Percentiles rank a stretch among this genome's conserved stretches.
These are phyloP conservation scores for Catharus minimus DNA, from an alignment of 2,113 vertebrate genomes.

Conservation along the genomic window DNA sequence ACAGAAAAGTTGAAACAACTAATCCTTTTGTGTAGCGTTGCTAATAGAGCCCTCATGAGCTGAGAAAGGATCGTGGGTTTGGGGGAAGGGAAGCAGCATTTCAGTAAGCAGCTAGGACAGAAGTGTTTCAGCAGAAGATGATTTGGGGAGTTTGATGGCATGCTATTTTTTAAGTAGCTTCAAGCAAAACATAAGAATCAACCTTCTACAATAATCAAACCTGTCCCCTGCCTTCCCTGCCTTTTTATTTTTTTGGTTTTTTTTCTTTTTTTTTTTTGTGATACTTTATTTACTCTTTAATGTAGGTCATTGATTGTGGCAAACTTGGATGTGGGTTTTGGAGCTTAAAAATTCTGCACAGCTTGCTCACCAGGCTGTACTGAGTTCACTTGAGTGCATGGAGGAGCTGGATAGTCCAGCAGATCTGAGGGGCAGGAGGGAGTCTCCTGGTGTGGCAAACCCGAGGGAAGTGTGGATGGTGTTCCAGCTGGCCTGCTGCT, in stretches of 20 bases:
- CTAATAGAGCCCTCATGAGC: constrained; percentile 4
- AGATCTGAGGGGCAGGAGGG: neutral
- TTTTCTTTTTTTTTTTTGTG: neutral
- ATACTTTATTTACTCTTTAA: neutral
- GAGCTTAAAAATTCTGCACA: neutral
- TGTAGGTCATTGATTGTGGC: constrained; percentile 25
- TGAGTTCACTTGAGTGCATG: neutral
- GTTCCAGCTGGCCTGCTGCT: neutral
- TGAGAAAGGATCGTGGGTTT: neutral
- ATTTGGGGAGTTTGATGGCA: neutral
- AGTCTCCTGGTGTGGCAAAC: neutral
- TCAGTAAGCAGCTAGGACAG: neutral
- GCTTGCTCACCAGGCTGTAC: neutral
- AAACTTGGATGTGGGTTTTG: neutral
- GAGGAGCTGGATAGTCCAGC: neutral
- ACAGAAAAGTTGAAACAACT: constrained; percentile 37
- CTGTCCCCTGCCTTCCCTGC: too few species aligned
- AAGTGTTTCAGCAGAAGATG: neutral
- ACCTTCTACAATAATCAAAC: neutral
- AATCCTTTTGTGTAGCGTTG: constrained; percentile 39
- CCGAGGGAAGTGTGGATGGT: rapidly evolving
- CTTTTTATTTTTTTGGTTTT: neutral
- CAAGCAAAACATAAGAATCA: neutral
- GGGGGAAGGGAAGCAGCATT: neutral
- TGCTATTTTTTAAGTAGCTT: neutral